These are phyloP conservation scores for Hirtodrosophila cameraria DNA, from an alignment of 2,888 invertebrate genomes.

Conservation along the genomic window DNA sequence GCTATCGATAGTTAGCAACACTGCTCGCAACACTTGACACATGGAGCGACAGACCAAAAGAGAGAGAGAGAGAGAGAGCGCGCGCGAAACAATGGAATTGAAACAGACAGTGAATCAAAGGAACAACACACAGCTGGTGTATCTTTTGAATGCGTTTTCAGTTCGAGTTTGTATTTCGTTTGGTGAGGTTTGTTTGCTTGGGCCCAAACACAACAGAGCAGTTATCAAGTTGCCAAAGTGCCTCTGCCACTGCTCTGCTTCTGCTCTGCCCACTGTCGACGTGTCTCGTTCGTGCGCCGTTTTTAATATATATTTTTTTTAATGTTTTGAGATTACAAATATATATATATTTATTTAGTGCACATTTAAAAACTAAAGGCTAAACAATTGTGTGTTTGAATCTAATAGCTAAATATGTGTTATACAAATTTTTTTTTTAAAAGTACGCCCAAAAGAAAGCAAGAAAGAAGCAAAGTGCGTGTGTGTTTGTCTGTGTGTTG, in stretches of 20 bases:
- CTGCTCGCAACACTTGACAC: slow-evolving; percentile 55
- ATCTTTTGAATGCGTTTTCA: slow-evolving; percentile 63
- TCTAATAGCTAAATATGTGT: slow-evolving; percentile 36
- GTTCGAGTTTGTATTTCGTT: slow-evolving; percentile 84
- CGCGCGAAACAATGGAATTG: slow-evolving; percentile 21
- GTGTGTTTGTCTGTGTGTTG: slow-evolving; percentile 43
- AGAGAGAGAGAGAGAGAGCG: slow-evolving; percentile 28
- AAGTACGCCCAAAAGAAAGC: slow-evolving; percentile 50
- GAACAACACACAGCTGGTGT: slow-evolving; percentile 59
- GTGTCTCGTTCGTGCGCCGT: slow-evolving; percentile 59
- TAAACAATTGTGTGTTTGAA: slow-evolving; percentile 41
- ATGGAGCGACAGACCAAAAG: slow-evolving; percentile 20
- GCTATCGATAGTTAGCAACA: too few species aligned
- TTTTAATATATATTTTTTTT: slow-evolving; percentile 51
- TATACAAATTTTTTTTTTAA: slow-evolving; percentile 35
- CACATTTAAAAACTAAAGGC: slow-evolving; percentile 25
- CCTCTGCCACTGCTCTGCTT: slow-evolving; percentile 39
- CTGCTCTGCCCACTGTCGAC: slow-evolving; percentile 65
- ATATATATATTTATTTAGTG: too few species aligned
- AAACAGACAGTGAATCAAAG: slow-evolving; percentile 34
- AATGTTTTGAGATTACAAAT: too few species aligned
- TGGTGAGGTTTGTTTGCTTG: slow-evolving; percentile 79
- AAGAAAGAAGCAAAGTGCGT: slow-evolving; percentile 67
- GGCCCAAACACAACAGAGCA: slow-evolving; percentile 16
- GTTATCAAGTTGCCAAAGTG: slow-evolving; percentile 25